Percentiles rank a stretch among this genome's conserved stretches.
phyloP scores from a whole-genome alignment of 2,113 vertebrate species.

The Myodes glareolus region DNA sequence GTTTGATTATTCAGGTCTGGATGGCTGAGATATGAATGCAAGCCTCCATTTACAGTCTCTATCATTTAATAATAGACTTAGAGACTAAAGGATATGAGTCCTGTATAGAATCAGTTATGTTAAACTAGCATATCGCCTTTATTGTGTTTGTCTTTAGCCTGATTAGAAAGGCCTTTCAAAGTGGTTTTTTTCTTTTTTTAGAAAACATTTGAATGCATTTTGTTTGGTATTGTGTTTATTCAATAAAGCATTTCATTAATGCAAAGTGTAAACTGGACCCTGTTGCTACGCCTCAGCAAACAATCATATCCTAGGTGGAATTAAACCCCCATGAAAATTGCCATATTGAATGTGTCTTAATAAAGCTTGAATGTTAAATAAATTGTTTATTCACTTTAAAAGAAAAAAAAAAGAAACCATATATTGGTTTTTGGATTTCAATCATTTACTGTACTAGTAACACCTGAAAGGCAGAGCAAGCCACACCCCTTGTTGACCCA shows the following conservation, averaged over 20 bases:
- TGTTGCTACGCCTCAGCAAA: constrained; percentile 86
- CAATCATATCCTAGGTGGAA: no score
- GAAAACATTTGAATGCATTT: constrained; percentile 89
- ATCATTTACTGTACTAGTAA: not conserved
- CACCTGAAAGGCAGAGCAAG: not conserved
- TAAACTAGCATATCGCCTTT: constrained; percentile 97
- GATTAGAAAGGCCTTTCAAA: constrained; percentile 90
- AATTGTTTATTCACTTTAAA: no score
- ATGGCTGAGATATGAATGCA: no score
- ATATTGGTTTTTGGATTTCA: not conserved
- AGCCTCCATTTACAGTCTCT: constrained; percentile 77
- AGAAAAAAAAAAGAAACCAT: not conserved
- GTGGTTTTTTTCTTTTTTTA: constrained; percentile 84
- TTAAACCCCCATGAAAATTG: no score
- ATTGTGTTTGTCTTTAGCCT: constrained; percentile 88
- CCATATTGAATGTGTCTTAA: no score
- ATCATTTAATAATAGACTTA: constrained; percentile 99
- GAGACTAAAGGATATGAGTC: constrained; percentile 99
- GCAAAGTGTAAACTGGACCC: constrained; percentile 90
- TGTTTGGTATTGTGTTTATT: constrained; percentile 94
- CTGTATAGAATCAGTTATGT: constrained; percentile 99
- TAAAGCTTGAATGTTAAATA: no score
- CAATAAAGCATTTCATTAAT: constrained; percentile 93
- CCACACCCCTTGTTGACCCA: not conserved
- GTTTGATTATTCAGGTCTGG: no score